Conservation (phyloP, 2,113 vertebrate genomes). For the Nerophis ophidion region DNA sequence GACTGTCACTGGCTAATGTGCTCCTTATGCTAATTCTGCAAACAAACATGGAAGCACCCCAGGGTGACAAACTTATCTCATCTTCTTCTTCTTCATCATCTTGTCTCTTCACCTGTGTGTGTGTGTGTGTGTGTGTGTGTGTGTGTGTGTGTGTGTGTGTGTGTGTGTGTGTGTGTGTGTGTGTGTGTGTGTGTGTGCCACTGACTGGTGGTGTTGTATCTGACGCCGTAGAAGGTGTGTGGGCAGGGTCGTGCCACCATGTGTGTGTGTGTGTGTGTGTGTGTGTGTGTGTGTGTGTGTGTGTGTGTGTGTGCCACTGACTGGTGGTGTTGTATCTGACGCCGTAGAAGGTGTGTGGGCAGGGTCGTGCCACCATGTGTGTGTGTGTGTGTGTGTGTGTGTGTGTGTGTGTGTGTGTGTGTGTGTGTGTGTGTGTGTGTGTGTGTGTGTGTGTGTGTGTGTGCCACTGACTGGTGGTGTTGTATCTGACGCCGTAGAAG, state of each 20-base stretch:
- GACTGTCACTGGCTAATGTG: constrained; percentile 34
- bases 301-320: constrained; percentile 61
- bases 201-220: constrained; percentile 96
- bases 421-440: not conserved
- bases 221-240: constrained; percentile 84
- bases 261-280: constrained; percentile 35
- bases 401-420: not conserved
- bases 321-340: constrained; percentile 94
- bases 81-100: constrained; percentile 3
- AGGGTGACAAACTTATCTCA: constrained; percentile 5
- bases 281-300: not conserved
- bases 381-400: not conserved
- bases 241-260: constrained; percentile 87
- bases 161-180: not conserved
- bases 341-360: constrained; percentile 85
- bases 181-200: not conserved
- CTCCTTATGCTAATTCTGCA: constrained; percentile 44
- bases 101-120: not conserved
- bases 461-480: constrained; percentile 85
- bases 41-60: not conserved
- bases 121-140: not conserved
- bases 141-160: no score
- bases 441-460: not conserved
- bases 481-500: constrained; percentile 89
- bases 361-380: constrained; percentile 82